Percentiles rank a stretch among this genome's conserved stretches.
Evolutionary conservation across 2,797 vertebrate genomes (phyloP).

Genomic region (Pseudocheirus occidentalis): DNA sequence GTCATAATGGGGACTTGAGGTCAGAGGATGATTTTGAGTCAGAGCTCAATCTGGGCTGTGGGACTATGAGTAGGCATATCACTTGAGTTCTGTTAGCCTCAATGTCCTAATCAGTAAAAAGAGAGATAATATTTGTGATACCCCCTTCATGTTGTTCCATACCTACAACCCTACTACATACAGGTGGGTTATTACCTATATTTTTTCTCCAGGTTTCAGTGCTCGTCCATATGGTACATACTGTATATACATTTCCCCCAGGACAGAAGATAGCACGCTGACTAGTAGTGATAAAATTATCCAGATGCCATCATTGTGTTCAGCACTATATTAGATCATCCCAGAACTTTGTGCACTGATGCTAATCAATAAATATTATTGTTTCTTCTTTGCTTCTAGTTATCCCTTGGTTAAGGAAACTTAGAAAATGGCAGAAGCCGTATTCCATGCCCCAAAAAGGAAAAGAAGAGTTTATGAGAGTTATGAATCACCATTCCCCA

Average conservation of each 20-base stretch:
- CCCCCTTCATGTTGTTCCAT: no score
- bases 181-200: background rate
- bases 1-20: background rate
- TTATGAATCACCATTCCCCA: slow-evolving; percentile 89
- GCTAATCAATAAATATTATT: background rate
- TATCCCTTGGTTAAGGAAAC: background rate
- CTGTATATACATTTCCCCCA: background rate
- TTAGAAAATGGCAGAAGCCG: slow-evolving; percentile 88
- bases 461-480: slow-evolving; percentile 88
- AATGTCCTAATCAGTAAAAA: background rate
- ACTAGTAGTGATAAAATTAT: background rate
- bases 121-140: background rate
- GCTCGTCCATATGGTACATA: background rate
- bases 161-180: background rate
- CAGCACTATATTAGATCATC: background rate
- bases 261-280: background rate
- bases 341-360: background rate
- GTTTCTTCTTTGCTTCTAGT: slow-evolving; percentile 25
- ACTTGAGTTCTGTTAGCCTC: background rate
- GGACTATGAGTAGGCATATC: background rate
- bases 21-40: background rate
- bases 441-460: slow-evolving; percentile 90
- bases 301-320: background rate
- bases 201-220: background rate
- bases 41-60: background rate